Base-by-base conservation (phyloP, 2,113 vertebrate genomes). In the Oxyruncus cristatus region DNA sequence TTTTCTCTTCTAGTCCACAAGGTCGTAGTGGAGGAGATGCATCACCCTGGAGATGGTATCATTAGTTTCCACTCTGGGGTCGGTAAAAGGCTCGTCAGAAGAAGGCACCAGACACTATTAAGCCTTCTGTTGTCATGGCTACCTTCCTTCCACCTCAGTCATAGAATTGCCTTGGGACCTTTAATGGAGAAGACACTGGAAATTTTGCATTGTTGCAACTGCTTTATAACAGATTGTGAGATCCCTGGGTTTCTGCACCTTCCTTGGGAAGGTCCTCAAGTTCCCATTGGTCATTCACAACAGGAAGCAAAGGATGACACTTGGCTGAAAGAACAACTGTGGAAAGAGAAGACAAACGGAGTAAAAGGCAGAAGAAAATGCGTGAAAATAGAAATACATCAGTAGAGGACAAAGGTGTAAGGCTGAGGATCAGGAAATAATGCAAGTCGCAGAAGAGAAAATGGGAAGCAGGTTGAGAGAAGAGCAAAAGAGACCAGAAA, bases 81-180 rank as follows among this genome's bases (percentile, higher is more conserved):
- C 28, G 0, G 2, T 93, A 91, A 88, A 68, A 94, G 53, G 39
- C 37, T 95, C 66, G 76, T 88, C 87, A 96, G 87, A 81, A 91
- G 74, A 91, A 97, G 92, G 89, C 53, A 95, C 62, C 58, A 93
- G 89, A 95, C 76, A 92, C 84, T 94, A 95, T 94, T 96, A 95
- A 94, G 74, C 62, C 89, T 93, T 85, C 84, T 94, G 95, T 95
- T 95, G 93, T 95, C 92, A 94, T 95, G 95, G 89, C 93, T 96
- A 95, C 92, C 84, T 96, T 92, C 84, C 73, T 95, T 95, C 91
- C 0, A 0, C 74, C 62, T 95, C 74, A 39, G 62, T 70, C 12
- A 0, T 76, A 90, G 68, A 93, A 95, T 75, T 89, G 70, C 42
- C 92, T 89, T 95, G 95, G 95, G 95, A 95, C 58, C 6, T 82